Evolutionary conservation across 2,888 invertebrate genomes (phyloP).

Genomic region (Oscheius onirici): DNA sequence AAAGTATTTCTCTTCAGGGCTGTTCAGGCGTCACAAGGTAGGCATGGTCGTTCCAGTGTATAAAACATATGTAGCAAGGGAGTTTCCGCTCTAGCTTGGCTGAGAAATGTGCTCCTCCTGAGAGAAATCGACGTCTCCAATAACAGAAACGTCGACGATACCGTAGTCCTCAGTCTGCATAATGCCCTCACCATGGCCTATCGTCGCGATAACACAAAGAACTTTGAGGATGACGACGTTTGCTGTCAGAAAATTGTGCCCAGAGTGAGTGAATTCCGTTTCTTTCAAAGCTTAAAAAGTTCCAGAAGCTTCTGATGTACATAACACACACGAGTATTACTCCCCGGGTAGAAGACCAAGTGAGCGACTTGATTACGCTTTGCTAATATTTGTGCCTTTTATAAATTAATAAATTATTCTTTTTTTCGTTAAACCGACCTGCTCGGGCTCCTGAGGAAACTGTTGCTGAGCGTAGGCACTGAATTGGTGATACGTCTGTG

Average conservation of each 20-base stretch:
- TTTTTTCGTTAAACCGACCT: constrained; percentile 72
- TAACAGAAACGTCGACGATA: constrained; percentile 43
- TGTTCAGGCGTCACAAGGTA: constrained; percentile 43
- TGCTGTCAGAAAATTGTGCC: constrained; percentile 7
- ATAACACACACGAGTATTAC: constrained; percentile 39
- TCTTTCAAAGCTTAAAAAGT: neutral
- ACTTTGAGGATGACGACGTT: constrained; percentile 17
- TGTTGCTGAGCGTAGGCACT: constrained; percentile 93
- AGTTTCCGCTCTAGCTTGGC: constrained; percentile 40
- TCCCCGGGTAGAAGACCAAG: constrained; percentile 29
- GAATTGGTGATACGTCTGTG: constrained; percentile 84
- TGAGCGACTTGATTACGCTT: constrained; percentile 37
- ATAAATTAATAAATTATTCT: neutral
- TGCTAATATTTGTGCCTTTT: constrained; percentile 23
- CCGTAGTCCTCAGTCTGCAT: constrained; percentile 41
- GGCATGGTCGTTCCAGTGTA: neutral
- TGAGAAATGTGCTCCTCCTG: constrained; percentile 38
- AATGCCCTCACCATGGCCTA: constrained; percentile 43
- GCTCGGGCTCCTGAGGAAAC: constrained; percentile 77
- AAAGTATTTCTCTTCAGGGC: constrained; percentile 37
- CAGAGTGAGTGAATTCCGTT: neutral
- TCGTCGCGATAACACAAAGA: neutral
- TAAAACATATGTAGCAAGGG: constrained; percentile 37
- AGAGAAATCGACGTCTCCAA: constrained; percentile 36
- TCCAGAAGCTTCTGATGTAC: constrained; percentile 40